phyloP scores from a whole-genome alignment of 2,888 invertebrate species.

The Noctua janthe region DNA sequence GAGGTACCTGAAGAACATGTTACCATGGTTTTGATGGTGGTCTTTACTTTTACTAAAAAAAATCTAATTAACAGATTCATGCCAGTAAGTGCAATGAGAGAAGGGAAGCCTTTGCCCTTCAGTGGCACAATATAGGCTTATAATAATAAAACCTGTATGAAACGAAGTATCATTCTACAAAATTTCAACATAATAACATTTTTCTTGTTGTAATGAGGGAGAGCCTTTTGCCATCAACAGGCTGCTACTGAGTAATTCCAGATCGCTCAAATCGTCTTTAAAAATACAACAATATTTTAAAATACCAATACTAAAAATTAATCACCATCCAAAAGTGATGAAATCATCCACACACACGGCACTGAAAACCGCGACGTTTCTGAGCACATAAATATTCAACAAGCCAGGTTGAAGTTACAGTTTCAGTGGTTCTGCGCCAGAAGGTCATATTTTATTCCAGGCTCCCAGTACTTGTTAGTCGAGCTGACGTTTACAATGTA shows the following conservation, averaged over 20 bases:
- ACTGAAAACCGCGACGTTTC: conserved; percentile 54
- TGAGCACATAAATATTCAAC: conserved; percentile 65
- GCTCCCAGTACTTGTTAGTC: conserved; percentile 64
- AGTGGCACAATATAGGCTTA: too few relatives aligned
- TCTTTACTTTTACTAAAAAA: background rate
- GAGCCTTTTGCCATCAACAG: background rate
- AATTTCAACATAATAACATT: background rate
- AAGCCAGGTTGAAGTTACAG: conserved; percentile 60
- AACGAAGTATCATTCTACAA: background rate
- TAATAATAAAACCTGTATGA: background rate
- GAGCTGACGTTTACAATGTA: conserved; percentile 63
- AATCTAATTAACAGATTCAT: background rate
- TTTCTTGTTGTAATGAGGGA: background rate
- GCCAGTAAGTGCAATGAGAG: too few relatives aligned
- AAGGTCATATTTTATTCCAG: conserved; percentile 72
- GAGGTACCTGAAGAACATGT: background rate
- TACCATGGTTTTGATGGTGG: background rate
- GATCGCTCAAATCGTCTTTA: background rate
- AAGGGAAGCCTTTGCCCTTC: too few relatives aligned
- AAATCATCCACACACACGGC: conserved; percentile 39
- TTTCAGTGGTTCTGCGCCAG: conserved; percentile 61
- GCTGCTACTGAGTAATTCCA: background rate
- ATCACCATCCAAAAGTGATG: conserved; percentile 31
- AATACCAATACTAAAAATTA: conserved; percentile 28
- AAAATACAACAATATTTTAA: background rate